Base-by-base conservation (phyloP, 2,797 vertebrate species). In the Enteromius thamalakanensis region DNA sequence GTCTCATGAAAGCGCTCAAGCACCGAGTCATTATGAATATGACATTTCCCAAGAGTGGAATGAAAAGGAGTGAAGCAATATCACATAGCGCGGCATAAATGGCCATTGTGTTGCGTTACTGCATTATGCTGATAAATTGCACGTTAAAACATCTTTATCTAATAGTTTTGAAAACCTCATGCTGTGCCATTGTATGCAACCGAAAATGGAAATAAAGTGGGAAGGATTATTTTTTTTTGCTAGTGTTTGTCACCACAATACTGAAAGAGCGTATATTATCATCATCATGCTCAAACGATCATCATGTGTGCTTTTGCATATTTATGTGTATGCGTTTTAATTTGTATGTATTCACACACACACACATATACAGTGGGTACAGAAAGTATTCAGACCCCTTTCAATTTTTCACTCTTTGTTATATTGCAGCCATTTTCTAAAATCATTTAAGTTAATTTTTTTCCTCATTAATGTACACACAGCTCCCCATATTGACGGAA, bases 1-100 rank as follows among this genome's bases (percentile, higher is more conserved):
- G 72, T 42, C 74, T 77, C 34, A 45, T 76, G 71, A 76, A 82
- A 82, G 80, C 80, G 76, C 62, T 82, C 60, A 82, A 82, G 60
- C 71, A 2, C n/a, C 0, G 17, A 55, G 47, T 51, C 62, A 76
- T 82, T 76, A 67, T 19, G 58, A 84, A 71, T 60, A 84, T 79
- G 53, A 84, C 80, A 76, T 70, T 84, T 71, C 29, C 53, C 67
- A 37, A 60, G 45, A 78, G 76, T 45, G 29, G 32, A 78, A 70
- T 79, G 51, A 70, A 83, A 68, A 70, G 6, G 75, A 60, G 34
- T 21, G 70, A 70, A 69, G 37, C 8, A 60, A 34, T 78, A 79
- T 84, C 53, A 58, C 62, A 26, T 65, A 11, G 60, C 1, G 32
- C 15, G 15, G n/a, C 5, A 29, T 74, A 65, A 75, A 75, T 76